phyloP scores from a whole-genome alignment of 1,140 invertebrate genomes.

The Uloborus diversus region DNA sequence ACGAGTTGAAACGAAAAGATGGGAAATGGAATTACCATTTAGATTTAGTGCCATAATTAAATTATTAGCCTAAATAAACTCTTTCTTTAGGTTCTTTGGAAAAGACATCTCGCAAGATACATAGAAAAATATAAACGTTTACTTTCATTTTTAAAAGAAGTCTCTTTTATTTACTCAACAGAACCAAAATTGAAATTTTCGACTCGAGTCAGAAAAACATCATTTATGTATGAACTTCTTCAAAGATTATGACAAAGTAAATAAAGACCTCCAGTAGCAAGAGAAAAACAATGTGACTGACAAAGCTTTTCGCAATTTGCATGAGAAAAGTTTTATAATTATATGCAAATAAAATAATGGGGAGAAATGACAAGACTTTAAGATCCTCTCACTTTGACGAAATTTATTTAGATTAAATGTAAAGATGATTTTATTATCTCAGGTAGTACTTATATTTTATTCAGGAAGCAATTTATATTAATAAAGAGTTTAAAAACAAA shows the following conservation, averaged over 20 bases:
- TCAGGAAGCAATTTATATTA: too few relatives aligned
- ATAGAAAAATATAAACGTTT: constrained; percentile 28
- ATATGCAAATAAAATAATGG: background rate
- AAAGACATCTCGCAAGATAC: background rate
- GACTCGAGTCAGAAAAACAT: constrained; percentile 11
- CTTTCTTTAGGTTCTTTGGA: background rate
- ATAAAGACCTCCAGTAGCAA: constrained; percentile 22
- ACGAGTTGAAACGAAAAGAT: too few relatives aligned
- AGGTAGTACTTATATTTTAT: background rate
- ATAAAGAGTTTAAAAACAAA: too few relatives aligned
- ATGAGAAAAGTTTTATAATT: constrained; percentile 24
- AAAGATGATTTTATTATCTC: background rate
- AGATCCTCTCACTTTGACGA: background rate
- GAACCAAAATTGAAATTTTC: constrained; percentile 38
- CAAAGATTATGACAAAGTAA: constrained; percentile 31
- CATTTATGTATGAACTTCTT: constrained; percentile 7
- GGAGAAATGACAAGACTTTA: background rate
- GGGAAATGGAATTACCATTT: constrained; percentile 33
- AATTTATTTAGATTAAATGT: background rate
- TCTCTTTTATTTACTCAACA: too few relatives aligned
- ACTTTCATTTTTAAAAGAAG: constrained; percentile 11
- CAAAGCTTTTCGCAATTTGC: constrained; percentile 29
- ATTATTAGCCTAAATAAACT: constrained; percentile 14
- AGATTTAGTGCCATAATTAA: constrained; percentile 21
- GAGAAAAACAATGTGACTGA: constrained; percentile 16